phyloP scores from a whole-genome alignment of 2,113 vertebrate genomes.

The Tauraco erythrolophus region DNA sequence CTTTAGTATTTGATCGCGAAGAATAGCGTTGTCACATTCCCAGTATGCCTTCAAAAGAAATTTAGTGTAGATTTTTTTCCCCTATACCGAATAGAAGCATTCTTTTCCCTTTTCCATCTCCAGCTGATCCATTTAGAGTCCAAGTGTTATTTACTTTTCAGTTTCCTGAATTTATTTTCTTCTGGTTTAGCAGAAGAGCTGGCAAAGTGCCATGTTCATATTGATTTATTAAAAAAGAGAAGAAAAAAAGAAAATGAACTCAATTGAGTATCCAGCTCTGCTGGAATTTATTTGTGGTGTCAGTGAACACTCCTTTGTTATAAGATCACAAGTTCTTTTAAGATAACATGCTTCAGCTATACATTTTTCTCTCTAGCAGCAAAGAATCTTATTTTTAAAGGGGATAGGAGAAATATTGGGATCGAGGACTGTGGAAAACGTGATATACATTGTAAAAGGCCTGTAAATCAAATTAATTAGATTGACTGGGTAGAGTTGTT shows the following conservation, averaged over 20 bases:
- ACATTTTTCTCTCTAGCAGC: background rate
- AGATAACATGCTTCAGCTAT: slow-evolving; percentile 2
- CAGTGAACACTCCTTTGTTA: slow-evolving; percentile 27
- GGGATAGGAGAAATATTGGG: background rate
- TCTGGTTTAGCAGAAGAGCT: slow-evolving; percentile 39
- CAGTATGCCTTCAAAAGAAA: background rate
- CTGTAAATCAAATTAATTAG: slow-evolving; percentile 38
- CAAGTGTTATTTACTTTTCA: slow-evolving; percentile 22
- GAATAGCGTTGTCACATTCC: background rate
- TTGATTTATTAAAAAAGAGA: slow-evolving; percentile 44
- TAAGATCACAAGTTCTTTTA: slow-evolving; percentile 40
- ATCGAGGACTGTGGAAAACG: background rate
- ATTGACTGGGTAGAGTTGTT: background rate
- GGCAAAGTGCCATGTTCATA: slow-evolving; percentile 20
- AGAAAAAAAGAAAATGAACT: background rate
- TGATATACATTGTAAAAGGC: background rate
- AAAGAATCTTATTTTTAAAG: slow-evolving; percentile 34
- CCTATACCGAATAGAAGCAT: background rate
- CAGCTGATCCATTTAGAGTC: slow-evolving; percentile 21
- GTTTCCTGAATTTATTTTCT: slow-evolving; percentile 43
- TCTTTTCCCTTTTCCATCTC: background rate
- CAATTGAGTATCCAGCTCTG: background rate
- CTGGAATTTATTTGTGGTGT: slow-evolving; percentile 50
- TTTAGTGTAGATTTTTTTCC: background rate
- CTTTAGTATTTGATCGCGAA: background rate